phyloP scores from a whole-genome alignment of 2,113 vertebrate genomes.

The Collichthys lucidus region DNA sequence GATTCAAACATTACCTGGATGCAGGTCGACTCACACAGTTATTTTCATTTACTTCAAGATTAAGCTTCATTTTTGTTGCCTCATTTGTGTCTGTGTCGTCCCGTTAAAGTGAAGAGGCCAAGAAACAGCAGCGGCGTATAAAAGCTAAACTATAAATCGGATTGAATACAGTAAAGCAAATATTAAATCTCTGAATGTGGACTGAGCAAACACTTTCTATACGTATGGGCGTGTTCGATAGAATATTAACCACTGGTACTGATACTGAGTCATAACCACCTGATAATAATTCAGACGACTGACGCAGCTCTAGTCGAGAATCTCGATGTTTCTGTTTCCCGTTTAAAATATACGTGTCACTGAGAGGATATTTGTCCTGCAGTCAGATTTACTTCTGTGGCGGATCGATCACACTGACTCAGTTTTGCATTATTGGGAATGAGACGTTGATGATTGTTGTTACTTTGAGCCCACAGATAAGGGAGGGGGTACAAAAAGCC shows the following conservation, averaged over 20 bases:
- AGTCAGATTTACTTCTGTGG: neutral
- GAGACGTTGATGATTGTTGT: neutral
- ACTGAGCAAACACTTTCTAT: slow-evolving; percentile 19
- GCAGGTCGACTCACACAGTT: neutral
- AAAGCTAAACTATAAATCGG: too few species aligned
- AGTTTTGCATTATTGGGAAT: neutral
- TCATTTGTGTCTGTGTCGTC: neutral
- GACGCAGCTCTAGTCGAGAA: neutral
- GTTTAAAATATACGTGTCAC: neutral
- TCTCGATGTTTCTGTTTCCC: neutral
- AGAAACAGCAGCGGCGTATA: neutral
- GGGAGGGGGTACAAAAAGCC: neutral
- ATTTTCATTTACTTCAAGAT: neutral
- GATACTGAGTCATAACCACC: neutral
- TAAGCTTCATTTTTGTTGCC: neutral
- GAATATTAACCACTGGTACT: neutral
- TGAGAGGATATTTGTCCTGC: neutral
- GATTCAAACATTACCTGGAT: neutral
- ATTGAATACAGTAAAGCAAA: neutral
- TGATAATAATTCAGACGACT: neutral
- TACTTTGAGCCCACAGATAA: neutral
- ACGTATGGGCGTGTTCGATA: slow-evolving; percentile 26
- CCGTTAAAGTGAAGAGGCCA: neutral
- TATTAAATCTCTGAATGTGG: neutral
- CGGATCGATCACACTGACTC: neutral